Base-by-base conservation (phyloP, 1,140 invertebrate species). In the Panonychus citri region DNA sequence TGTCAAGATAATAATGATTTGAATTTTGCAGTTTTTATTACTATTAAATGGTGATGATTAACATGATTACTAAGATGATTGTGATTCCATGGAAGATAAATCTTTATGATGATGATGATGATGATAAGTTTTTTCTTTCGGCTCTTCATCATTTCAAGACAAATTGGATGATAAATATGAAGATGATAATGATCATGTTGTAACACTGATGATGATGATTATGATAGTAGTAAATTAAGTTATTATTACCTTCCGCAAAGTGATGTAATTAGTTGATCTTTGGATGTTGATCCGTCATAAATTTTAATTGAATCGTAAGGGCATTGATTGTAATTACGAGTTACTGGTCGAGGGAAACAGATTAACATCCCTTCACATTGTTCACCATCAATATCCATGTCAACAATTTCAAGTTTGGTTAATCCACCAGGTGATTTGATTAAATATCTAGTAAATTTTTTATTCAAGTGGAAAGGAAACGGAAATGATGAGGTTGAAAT, bases 331-430 rank as follows among this genome's bases (percentile, higher is more conserved):
- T 55, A 12, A 48, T 53, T 55, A 10, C 30, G 53, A 8, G 77
- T 78, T 76, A 58, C 85, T 1, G 84, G 83, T 59, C 85, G 74
- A 78, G 90, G 88, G 15, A 86, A 86, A 65, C 87, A 91, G 3
- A 85, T 85, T 80, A 91, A 87, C 58, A 89, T 85, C 67, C 89
- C 89, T 67, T 90, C 86, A 66, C 87, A 91, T 53, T 85, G 74
- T 64, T 89, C 85, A 0, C 86, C 86, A 64, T 90, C 86, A 56
- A 91, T 85, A 63, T 89, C 87, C 70, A 91, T 89, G 3, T 57
- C 49, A 0, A 57, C 60, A 15, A 64, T 24, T 34, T 64, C 63
- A 13, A 64, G 50, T 10, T 59, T 59, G 25, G 62, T 60, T 13
- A 64, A 39, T 24, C 57, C 57, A 30, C 63, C 55, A 7, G 54